phyloP scores from a whole-genome alignment of 2,888 invertebrate genomes.

The Drosophila diplacantha region DNA sequence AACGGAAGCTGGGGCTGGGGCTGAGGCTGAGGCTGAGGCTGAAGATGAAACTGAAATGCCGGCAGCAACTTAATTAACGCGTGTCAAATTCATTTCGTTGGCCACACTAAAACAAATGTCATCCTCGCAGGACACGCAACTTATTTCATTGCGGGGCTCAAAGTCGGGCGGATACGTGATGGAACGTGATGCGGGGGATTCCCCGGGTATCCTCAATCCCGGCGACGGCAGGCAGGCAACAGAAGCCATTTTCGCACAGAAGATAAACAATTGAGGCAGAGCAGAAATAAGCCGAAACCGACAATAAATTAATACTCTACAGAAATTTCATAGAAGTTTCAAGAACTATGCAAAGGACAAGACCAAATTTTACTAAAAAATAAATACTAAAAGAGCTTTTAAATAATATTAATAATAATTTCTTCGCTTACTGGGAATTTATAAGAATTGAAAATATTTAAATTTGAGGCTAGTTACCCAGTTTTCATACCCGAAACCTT shows the following conservation, averaged over 20 bases:
- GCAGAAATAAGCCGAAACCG: neutral
- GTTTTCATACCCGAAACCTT: neutral
- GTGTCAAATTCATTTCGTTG: constrained; percentile 61
- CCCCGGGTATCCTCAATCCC: neutral
- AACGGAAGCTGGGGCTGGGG: neutral
- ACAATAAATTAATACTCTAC: constrained; percentile 1
- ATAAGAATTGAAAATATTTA: neutral
- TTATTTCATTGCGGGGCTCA: constrained; percentile 37
- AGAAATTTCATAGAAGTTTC: neutral
- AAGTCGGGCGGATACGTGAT: constrained; percentile 40
- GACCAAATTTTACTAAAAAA: neutral
- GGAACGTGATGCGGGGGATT: constrained; percentile 24
- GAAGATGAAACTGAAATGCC: constrained; percentile 14
- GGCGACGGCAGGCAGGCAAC: neutral
- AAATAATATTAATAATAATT: neutral
- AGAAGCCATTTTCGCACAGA: constrained; percentile 5
- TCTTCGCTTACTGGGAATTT: neutral
- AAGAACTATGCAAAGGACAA: neutral
- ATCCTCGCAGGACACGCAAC: constrained; percentile 47
- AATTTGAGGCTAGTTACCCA: neutral
- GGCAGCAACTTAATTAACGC: constrained; percentile 61
- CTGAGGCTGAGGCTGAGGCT: constrained; percentile 4
- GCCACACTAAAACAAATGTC: constrained; percentile 50
- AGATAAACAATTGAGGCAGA: constrained; percentile 29
- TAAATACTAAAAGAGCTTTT: neutral